Conservation (phyloP, 1,140 invertebrate species). For the Mizuhopecten yessoensis region DNA sequence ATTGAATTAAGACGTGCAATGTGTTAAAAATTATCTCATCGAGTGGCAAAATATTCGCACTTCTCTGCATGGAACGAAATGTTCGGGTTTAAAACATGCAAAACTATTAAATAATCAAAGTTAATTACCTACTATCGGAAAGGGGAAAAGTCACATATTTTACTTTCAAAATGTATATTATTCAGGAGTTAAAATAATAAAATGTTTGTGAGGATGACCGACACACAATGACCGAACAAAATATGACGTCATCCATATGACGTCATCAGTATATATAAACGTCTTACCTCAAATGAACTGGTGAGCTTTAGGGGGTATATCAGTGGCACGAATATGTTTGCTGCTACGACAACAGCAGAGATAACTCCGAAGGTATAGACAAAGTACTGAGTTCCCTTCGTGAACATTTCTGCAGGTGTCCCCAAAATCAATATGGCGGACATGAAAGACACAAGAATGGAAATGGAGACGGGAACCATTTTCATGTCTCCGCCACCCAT, state of each 20-base stretch:
- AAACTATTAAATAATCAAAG: too few species aligned
- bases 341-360: slow-evolving; percentile 67
- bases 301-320: slow-evolving; percentile 77
- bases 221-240: too few species aligned
- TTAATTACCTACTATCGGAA: too few species aligned
- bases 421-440: slow-evolving; percentile 84
- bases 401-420: slow-evolving; percentile 80
- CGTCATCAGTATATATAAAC: background rate
- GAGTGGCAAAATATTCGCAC: too few species aligned
- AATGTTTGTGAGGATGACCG: too few species aligned
- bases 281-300: slow-evolving; percentile 76
- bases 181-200: too few species aligned
- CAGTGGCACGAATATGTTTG: slow-evolving; percentile 73
- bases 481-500: slow-evolving; percentile 90
- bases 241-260: background rate
- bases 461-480: slow-evolving; percentile 84
- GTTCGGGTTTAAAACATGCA: too few species aligned
- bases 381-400: slow-evolving; percentile 75
- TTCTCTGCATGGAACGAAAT: too few species aligned
- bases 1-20: too few species aligned
- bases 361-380: slow-evolving; percentile 71
- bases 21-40: too few species aligned
- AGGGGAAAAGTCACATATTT: too few species aligned
- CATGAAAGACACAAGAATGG: slow-evolving; percentile 82
- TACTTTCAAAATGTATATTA: too few species aligned